These are phyloP conservation scores for Chironomus tepperi DNA, from an alignment of 1,140 invertebrate genomes.

Conservation along the genomic window DNA sequence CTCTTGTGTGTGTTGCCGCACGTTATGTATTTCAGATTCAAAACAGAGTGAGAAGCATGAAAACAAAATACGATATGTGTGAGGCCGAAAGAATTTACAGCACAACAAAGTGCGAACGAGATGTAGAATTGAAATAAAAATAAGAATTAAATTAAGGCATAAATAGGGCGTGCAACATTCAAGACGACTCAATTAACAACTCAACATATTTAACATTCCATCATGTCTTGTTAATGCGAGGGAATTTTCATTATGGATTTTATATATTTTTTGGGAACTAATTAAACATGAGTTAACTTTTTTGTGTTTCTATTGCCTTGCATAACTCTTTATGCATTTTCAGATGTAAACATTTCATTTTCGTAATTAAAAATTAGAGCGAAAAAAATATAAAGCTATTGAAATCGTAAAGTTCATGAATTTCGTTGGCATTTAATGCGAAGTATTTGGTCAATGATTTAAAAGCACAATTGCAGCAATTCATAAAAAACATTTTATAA, in stretches of 20 bases:
- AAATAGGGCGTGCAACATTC: constrained; percentile 1
- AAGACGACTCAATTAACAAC: constrained; percentile 7
- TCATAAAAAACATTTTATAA: not conserved
- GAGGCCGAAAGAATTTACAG: not conserved
- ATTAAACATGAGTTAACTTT: not conserved
- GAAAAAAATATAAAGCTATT: not conserved
- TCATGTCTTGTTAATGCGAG: not conserved
- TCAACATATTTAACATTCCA: constrained; percentile 14
- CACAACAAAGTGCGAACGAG: not conserved
- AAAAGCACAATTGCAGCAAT: not conserved
- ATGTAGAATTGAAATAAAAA: not conserved
- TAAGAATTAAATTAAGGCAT: not conserved
- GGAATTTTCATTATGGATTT: not conserved
- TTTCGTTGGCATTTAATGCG: not conserved
- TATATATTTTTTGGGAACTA: not conserved
- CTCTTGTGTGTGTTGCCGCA: no score
- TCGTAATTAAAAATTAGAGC: not conserved
- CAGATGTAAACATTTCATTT: not conserved
- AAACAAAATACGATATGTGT: not conserved
- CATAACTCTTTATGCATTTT: not conserved
- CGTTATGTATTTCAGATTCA: not conserved
- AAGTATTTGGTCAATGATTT: not conserved
- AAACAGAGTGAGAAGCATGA: not conserved
- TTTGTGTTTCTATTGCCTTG: not conserved
- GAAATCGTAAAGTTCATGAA: not conserved